phyloP scores from a whole-genome alignment of 1,140 invertebrate genomes.

The Sycobia sp. region DNA sequence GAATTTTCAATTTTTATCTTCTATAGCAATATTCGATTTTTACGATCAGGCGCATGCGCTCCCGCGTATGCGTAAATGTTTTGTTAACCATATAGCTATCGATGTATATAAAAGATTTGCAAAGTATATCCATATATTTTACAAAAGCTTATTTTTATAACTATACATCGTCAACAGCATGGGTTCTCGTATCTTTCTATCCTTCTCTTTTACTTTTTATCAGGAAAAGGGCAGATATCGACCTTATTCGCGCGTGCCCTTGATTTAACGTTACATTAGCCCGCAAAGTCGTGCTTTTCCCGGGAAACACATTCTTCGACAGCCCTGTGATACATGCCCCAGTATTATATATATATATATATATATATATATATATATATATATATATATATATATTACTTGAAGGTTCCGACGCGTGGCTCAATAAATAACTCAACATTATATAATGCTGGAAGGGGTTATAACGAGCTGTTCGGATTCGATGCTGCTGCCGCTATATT shows the following conservation, averaged over 20 bases:
- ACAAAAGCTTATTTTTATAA: constrained; percentile 27
- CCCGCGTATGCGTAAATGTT: too few species aligned
- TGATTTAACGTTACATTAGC: too few species aligned
- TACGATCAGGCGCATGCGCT: too few species aligned
- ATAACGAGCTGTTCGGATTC: neutral
- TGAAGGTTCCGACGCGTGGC: neutral
- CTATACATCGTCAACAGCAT: constrained; percentile 11
- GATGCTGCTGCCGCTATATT: neutral
- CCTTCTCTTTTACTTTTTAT: too few species aligned
- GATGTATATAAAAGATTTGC: too few species aligned
- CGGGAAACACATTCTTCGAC: constrained; percentile 19
- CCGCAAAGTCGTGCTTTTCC: too few species aligned
- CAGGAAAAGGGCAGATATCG: constrained; percentile 3
- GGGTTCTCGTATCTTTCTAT: constrained; percentile 4
- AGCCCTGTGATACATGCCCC: constrained; percentile 3
- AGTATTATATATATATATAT: too few species aligned
- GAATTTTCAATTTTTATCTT: too few species aligned
- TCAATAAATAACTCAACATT: constrained; percentile 16
- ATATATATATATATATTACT: neutral
- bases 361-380: too few species aligned
- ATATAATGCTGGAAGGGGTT: constrained; percentile 3
- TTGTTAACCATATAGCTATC: too few species aligned
- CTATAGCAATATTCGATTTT: too few species aligned
- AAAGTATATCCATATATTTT: too few species aligned
- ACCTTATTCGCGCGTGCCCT: neutral